phyloP scores from a whole-genome alignment of 2,888 invertebrate genomes.

The Oscheius sp. region DNA sequence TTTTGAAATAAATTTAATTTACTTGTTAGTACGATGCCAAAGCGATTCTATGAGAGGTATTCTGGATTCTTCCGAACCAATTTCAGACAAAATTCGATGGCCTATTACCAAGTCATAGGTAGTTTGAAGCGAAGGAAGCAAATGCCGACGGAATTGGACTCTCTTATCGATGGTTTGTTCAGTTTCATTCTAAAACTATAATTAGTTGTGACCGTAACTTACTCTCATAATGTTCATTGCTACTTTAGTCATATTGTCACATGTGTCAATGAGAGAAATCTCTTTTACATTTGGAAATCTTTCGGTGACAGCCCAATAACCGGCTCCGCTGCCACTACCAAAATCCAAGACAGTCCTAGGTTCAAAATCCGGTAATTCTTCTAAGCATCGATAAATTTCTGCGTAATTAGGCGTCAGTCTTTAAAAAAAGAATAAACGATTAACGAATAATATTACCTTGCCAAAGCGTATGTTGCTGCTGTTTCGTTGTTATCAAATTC shows the following conservation, averaged over 20 bases:
- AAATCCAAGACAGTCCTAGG: conserved; percentile 88
- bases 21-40: conserved; percentile 68
- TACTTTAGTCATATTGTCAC: conserved; percentile 85
- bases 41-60: conserved; percentile 59
- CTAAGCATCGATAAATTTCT: conserved; percentile 63
- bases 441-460: conserved; percentile 43
- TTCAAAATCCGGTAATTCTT: conserved; percentile 77
- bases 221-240: conserved; percentile 70
- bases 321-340: conserved; percentile 90
- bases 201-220: not conserved
- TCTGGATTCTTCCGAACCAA: conserved; percentile 58
- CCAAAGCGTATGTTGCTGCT: conserved; percentile 62
- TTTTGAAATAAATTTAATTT: not conserved
- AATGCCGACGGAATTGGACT: conserved; percentile 62
- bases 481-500: conserved; percentile 59
- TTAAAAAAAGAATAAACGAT: conserved; percentile 1
- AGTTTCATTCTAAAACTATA: conserved; percentile 31
- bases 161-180: conserved; percentile 58
- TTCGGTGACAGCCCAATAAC: conserved; percentile 80
- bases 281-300: conserved; percentile 80
- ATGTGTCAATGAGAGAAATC: conserved; percentile 87
- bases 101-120: conserved; percentile 69
- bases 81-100: conserved; percentile 66
- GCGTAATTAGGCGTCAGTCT: conserved; percentile 68
- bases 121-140: conserved; percentile 62